Evolutionary conservation across 53 echinoderm and acorn worm species (phyloP), one percentile per base, ranked within the genome.

Genomic region (Crossaster papposus): DNA sequence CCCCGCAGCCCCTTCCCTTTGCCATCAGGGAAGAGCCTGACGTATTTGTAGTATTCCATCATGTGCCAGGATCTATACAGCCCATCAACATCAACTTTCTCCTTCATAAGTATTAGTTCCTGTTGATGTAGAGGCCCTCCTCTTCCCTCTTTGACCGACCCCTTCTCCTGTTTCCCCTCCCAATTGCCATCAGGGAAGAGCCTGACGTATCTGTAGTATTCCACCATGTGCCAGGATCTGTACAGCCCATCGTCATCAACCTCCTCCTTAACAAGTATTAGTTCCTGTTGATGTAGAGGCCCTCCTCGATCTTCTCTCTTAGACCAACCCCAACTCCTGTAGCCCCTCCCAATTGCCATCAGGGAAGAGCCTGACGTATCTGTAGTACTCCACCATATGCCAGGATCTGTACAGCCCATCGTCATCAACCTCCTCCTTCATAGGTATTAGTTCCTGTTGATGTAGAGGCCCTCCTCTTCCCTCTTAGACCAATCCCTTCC

Each of bases 1-100:
- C 9, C 44, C 9, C 38, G 5, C 9, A 7, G 44, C 44, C 44
- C 44, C 44, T 44, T 9, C 44, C 44, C 0, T 9, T n/a, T n/a
- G n/a, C 94, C 97, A 92, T 97, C 97, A n/a, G 94, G 83, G 75
- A 96, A 97, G 36, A 95, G 90, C 36, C 97, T 65, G 72, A 95
- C 83, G 35, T 89, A 95, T 33, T 94, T 83, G 65, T 94, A 96
- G 75, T 96, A 96, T 81, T 94, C 98, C 44, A 96, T 96, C 44
- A 94, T 80, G 62, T 96, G 94, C 94, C 95, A n/a, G 4, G 95
- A 92, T 63, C 88, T 73, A 72, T 98, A 98, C 68, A 94, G 78
- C n/a, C 65, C 78, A 83, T 98, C 96, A 30, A 96, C 90, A 35
- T 90, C 88, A 1, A 92, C 86, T 77, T 94, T 94, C 20, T 96